Evolutionary conservation across 2,888 invertebrate genomes (phyloP), one percentile per base, ranked within the genome.

Genomic region (Tigriopus californicus): DNA sequence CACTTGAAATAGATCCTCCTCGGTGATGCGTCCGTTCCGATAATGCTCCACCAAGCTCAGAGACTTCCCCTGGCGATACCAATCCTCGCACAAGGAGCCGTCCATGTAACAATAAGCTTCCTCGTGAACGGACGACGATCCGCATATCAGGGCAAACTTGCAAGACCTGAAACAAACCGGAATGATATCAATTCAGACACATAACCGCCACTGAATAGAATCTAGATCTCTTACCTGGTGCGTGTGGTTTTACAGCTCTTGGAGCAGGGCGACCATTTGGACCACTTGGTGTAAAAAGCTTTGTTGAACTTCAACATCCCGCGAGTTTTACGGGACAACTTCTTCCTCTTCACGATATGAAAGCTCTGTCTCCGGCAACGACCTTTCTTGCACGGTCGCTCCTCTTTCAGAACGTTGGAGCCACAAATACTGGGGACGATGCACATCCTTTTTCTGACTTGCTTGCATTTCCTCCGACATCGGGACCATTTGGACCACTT

Each of bases 61-160:
- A 5, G 61, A 42, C 5, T 60, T 48, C 54, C 62, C 61, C 18
- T 61, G 54, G 10, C 61, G 62, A 61, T 65, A 64, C 73, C 82
- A 84, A 60, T 77, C 76, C 68, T 88, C 84, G 69, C 91, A 91
- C 67, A 79, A 80, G 59, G 84, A 83, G 57, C 83, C 84, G 64
- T 85, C 82, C 46, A 82, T 77, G 68, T 85, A 87, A 69, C 91
- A 92, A 67, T 83, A 85, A 2, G 88, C 86, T 6, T 83, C 83
- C 71, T 91, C 87, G 62, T 80, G 79, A 58, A 90, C 78, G 44
- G 83, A 79, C 68, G 82, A 81, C 49, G 79, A 79, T 1, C 82
- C 82, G 67, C 91, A 92, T 64, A 84, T 75, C 11, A 80, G 77
- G 1, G 78, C 78, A 66, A 79, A 78, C 66, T 78, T 78, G 70